phyloP scores from a whole-genome alignment of 2,888 invertebrate genomes.

The Microplitis manilae region DNA sequence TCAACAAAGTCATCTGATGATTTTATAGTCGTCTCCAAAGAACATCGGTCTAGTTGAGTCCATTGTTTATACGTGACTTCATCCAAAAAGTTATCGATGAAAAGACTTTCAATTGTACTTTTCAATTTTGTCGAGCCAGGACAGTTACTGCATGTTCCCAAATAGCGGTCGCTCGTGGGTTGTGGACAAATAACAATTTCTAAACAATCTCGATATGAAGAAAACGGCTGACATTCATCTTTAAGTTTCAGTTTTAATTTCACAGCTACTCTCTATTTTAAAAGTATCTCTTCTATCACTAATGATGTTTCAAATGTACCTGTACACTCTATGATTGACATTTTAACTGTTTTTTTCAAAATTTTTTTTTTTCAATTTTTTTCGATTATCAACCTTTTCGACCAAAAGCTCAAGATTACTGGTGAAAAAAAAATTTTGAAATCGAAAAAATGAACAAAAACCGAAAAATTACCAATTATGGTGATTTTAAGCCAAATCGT shows the following conservation, averaged over 20 bases:
- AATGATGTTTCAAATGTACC: no score
- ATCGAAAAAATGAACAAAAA: no score
- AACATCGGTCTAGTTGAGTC: conserved; percentile 44
- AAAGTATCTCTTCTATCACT: no score
- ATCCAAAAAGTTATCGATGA: conserved; percentile 36
- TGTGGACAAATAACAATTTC: conserved; percentile 37
- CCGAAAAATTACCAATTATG: no score
- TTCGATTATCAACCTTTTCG: no score
- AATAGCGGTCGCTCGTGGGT: conserved; percentile 37
- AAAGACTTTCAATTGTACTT: conserved; percentile 28
- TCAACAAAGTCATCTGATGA: background rate
- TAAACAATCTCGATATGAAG: conserved; percentile 40
- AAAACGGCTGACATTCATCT: background rate
- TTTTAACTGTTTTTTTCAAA: no score
- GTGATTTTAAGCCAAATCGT: no score
- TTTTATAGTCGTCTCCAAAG: conserved; percentile 42
- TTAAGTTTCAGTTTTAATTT: conserved; percentile 29
- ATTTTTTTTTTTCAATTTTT: no score
- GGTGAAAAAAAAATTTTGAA: no score
- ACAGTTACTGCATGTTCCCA: conserved; percentile 34
- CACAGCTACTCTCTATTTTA: no score
- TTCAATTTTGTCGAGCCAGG: conserved; percentile 25
- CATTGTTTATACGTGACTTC: conserved; percentile 47
- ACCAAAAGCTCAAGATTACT: no score
- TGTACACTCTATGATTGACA: no score